Conservation (phyloP, 2,797 vertebrate species). For the Gymnodraco acuticeps region DNA sequence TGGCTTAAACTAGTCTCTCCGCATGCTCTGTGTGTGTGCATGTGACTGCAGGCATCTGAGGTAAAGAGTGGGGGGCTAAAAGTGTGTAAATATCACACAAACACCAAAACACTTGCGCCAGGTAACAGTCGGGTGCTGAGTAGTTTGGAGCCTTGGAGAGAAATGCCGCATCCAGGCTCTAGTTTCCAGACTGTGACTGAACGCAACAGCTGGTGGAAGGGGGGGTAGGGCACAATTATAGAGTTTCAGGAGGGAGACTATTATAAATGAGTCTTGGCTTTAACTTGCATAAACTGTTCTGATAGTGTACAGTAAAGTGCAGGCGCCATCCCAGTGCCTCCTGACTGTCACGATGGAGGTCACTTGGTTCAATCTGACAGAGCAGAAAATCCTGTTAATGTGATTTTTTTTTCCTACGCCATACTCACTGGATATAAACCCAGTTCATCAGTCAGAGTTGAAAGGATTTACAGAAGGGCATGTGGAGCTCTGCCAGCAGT, state of each 20-base stretch:
- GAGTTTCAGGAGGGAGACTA: slow-evolving; percentile 14
- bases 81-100: slow-evolving; percentile 72
- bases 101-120: slow-evolving; percentile 62
- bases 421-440: slow-evolving; percentile 45
- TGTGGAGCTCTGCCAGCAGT: slow-evolving; percentile 19
- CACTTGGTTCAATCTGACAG: slow-evolving; percentile 51
- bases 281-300: slow-evolving; percentile 23
- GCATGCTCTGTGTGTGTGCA: slow-evolving; percentile 11
- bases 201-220: slow-evolving; percentile 44
- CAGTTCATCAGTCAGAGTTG: slow-evolving; percentile 19
- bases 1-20: slow-evolving; percentile 14
- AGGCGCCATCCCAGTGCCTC: slow-evolving; percentile 11
- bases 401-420: slow-evolving; percentile 21
- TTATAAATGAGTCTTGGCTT: slow-evolving; percentile 19
- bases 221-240: background rate
- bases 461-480: slow-evolving; percentile 25
- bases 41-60: slow-evolving; percentile 14
- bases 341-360: slow-evolving; percentile 35
- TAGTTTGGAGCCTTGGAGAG: slow-evolving; percentile 63
- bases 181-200: slow-evolving; percentile 48
- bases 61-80: slow-evolving; percentile 16
- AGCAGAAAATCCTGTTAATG: slow-evolving; percentile 63
- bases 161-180: slow-evolving; percentile 75
- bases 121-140: slow-evolving; percentile 67
- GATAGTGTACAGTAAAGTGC: slow-evolving; percentile 15